These are phyloP conservation scores for Anadara kagoshimensis DNA, from an alignment of 1,140 invertebrate species.

Conservation along the genomic window DNA sequence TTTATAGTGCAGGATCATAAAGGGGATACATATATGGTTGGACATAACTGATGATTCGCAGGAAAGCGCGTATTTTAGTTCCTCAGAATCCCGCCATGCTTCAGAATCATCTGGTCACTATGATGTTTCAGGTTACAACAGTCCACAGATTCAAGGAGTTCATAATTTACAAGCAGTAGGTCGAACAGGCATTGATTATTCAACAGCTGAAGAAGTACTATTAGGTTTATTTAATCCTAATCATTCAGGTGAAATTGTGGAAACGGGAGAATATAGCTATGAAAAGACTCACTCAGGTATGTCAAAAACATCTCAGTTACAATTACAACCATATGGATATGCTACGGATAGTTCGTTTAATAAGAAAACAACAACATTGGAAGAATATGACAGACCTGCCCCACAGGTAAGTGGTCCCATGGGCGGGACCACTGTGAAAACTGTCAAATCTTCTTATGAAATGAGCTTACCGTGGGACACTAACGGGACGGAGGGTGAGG, in stretches of 20 bases:
- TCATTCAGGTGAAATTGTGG: constrained; percentile 24
- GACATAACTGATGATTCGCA: constrained; percentile 40
- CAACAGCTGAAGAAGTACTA: constrained; percentile 40
- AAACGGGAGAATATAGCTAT: constrained; percentile 18
- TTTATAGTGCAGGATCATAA: constrained; percentile 40
- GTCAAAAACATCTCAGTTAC: not conserved
- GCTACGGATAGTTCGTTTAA: constrained; percentile 27
- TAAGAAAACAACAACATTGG: constrained; percentile 22
- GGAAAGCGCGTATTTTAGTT: constrained; percentile 38
- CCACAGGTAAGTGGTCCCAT: not conserved
- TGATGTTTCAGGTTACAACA: constrained; percentile 5
- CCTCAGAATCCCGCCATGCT: constrained; percentile 17
- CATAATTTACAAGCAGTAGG: constrained; percentile 34
- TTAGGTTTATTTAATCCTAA: constrained; percentile 36
- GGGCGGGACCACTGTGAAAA: constrained; percentile 30
- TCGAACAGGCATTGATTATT: constrained; percentile 19
- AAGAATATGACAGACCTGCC: constrained; percentile 14
- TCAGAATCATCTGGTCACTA: constrained; percentile 3
- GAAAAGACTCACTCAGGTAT: not conserved
- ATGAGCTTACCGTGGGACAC: constrained; percentile 27
- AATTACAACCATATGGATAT: constrained; percentile 24
- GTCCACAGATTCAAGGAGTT: constrained; percentile 30
- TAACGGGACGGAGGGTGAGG: constrained; percentile 12
- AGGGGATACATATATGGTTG: constrained; percentile 37
- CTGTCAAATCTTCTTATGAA: constrained; percentile 36